Evolutionary conservation across 1,140 invertebrate species (phyloP).

Genomic region (Calosoma granatense): DNA sequence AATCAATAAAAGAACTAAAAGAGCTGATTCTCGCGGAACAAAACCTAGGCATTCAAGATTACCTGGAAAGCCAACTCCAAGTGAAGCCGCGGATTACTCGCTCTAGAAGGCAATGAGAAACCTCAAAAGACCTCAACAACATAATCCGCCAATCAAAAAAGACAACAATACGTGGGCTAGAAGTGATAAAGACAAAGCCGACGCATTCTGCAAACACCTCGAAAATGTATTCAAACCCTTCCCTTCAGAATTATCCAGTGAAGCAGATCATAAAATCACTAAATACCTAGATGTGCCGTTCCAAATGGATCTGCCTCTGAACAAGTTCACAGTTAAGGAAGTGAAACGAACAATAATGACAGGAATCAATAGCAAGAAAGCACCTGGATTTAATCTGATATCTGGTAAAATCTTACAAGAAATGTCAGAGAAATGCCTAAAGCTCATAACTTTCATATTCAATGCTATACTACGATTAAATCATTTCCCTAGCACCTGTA

Average conservation of each 20-base stretch:
- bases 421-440: conserved; percentile 13
- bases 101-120: conserved; percentile 14
- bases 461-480: conserved; percentile 5
- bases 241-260: background rate
- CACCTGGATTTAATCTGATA: conserved; percentile 19
- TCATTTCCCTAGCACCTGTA: conserved; percentile 23
- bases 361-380: conserved; percentile 13
- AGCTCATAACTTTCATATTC: conserved; percentile 5
- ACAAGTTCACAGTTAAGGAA: background rate
- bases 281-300: conserved; percentile 15
- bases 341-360: background rate
- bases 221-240: background rate
- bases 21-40: background rate
- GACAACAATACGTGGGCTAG: background rate
- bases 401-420: conserved; percentile 16
- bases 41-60: conserved; percentile 13
- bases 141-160: conserved; percentile 13
- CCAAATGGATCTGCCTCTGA: conserved; percentile 12
- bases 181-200: background rate
- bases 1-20: background rate
- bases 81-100: conserved; percentile 14
- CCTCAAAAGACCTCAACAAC: conserved; percentile 13
- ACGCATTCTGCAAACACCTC: conserved; percentile 11
- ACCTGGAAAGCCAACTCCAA: conserved; percentile 13
- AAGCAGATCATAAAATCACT: background rate